A percentile compares a stretch with the other conserved stretches of the same genome.
Conservation (phyloP, 30 jellyfish, hydroid and myxozoan species). For the Calvadosia cruxmelitensis region DNA sequence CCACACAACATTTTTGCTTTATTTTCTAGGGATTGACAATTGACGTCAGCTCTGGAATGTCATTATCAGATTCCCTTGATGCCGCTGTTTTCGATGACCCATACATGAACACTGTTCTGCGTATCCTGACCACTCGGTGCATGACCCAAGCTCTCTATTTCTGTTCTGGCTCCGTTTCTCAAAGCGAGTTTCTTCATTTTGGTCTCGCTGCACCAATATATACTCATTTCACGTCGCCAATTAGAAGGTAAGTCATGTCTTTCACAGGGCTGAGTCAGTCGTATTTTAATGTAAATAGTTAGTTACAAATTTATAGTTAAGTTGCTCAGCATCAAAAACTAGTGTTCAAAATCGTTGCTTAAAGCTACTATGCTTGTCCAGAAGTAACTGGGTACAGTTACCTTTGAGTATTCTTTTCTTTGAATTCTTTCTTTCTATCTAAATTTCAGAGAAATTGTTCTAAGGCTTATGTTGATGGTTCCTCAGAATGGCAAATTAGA, state of each 20-base stretch:
- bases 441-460: too few species aligned
- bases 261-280: too few species aligned
- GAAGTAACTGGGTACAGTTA: too few species aligned
- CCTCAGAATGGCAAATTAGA: too few species aligned
- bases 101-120: conserved; percentile 56
- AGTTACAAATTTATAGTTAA: too few species aligned
- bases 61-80: conserved; percentile 50
- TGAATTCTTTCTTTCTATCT: too few species aligned
- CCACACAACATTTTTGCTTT: neutral
- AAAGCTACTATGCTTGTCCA: too few species aligned
- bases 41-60: conserved; percentile 55
- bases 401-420: too few species aligned
- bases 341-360: too few species aligned
- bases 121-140: conserved; percentile 87
- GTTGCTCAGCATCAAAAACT: too few species aligned
- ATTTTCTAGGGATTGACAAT: conserved; percentile 31
- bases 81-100: conserved; percentile 64
- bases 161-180: conserved; percentile 75
- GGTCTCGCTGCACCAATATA: conserved; percentile 96
- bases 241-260: conserved; percentile 44
- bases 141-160: conserved; percentile 82
- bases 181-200: conserved; percentile 57
- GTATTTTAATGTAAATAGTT: too few species aligned
- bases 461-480: too few species aligned
- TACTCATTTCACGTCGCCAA: conserved; percentile 97